Base-by-base conservation (phyloP, 2,113 vertebrate genomes). In the Callochromis pleurospilus region DNA sequence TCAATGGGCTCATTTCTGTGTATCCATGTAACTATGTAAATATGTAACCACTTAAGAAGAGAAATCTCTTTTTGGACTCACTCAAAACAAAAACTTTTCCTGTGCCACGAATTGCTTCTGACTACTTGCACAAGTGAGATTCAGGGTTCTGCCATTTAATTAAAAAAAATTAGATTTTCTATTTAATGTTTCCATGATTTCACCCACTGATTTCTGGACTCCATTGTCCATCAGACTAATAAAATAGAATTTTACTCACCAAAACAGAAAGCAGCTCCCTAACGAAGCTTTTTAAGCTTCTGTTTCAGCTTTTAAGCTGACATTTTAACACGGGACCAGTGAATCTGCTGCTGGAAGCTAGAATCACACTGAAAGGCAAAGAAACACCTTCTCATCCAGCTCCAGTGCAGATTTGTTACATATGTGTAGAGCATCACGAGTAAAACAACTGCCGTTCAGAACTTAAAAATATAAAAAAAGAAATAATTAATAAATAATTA, bases 81-180 rank as follows among this genome's bases (percentile, higher is more conserved):
- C 60, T 70, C 36, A 70, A 13, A 68, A 70, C 36, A 70, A 15
- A 42, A 70, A 14, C 7, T 3, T 70, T 38, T 21, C n/a, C 65
- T 42, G 7, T 42, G 65, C 36, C 38, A 70, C 5, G 1, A 24
- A 42, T 2, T 26, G 65, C 65, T 73, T 73, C 65, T 45, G 21
- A 45, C 38, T 14, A 42, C n/a, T 4, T 42, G n/a, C 13, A 45
- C n/a, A 70, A 40, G 38, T 42, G 21, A 73, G 13, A 9, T 70
- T 45, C 21, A 26, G 21, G 65, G 38, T 14, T 26, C 4, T 70
- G 38, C 13, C n/a, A 70, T 24, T 62, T 33, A 33, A 62, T 60
- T 6, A 0, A 5, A 15, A 56, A 21, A 56, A 55, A 3, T 21
- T 6, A 0, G 19, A 33, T 33, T 60, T 60, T 60, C 29, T 62